phyloP scores from a whole-genome alignment of 2,797 vertebrate species.

The Salarias fasciatus region DNA sequence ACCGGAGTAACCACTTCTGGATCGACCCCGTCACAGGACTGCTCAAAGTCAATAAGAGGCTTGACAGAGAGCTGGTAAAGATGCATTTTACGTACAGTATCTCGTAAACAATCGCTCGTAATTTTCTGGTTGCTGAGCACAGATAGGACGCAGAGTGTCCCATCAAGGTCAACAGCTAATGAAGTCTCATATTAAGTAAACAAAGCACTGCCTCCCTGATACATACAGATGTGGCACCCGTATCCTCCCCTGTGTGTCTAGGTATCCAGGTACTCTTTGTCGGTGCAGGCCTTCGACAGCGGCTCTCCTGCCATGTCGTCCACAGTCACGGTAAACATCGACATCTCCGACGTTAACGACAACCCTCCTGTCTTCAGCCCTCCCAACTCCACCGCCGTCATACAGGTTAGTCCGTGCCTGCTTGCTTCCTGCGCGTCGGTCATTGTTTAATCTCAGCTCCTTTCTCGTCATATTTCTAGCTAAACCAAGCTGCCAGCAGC shows the following conservation, averaged over 20 bases:
- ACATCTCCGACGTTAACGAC: conserved; percentile 96
- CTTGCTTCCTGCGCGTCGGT: neutral
- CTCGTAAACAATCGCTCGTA: conserved; percentile 60
- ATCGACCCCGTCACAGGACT: conserved; percentile 91
- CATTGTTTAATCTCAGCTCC: neutral
- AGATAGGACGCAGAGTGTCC: conserved; percentile 27
- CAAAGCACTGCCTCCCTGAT: conserved; percentile 21
- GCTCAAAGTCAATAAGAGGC: conserved; percentile 92
- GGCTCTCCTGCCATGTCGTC: conserved; percentile 90
- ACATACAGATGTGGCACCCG: conserved; percentile 28
- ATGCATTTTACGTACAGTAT: conserved; percentile 41
- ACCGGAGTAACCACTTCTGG: conserved; percentile 93
- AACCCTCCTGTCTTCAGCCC: conserved; percentile 91
- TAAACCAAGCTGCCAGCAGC: conserved; percentile 90
- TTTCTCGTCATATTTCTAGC: conserved; percentile 71
- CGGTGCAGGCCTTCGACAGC: conserved; percentile 93
- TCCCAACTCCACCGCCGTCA: conserved; percentile 89
- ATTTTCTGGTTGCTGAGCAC: conserved; percentile 67
- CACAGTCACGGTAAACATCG: conserved; percentile 92
- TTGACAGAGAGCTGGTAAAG: conserved; percentile 95
- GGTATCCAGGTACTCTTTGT: conserved; percentile 93
- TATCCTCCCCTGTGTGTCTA: conserved; percentile 37
- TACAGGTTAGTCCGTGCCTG: conserved; percentile 84
- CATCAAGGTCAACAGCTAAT: conserved; percentile 50
- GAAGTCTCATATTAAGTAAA: conserved; percentile 43